Evolutionary conservation across 2,113 vertebrate species (phyloP).

Genomic region (Potamarius usumacintae): DNA sequence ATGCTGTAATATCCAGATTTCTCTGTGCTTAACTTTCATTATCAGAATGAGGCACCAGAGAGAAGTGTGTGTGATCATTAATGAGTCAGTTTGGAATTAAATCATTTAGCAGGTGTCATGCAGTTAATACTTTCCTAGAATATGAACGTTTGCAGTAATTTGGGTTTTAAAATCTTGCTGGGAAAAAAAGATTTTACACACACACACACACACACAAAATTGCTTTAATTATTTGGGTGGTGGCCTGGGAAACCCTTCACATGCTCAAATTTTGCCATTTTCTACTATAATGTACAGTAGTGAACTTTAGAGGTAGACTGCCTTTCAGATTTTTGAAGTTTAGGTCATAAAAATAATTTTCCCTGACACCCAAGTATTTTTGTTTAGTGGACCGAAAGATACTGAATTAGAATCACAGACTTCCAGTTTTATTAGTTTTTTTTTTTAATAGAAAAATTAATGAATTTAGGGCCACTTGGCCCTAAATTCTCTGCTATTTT

Average conservation of each 20-base stretch:
- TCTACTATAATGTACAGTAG: not conserved
- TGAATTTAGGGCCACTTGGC: too few relatives aligned
- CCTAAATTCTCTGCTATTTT: too few relatives aligned
- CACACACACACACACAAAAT: not conserved
- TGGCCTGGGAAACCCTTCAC: not conserved
- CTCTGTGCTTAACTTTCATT: constrained; percentile 61
- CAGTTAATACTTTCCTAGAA: constrained; percentile 44
- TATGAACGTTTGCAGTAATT: constrained; percentile 28
- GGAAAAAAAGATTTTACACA: not conserved
- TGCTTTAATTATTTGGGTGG: not conserved
- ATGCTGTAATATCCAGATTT: constrained; percentile 56
- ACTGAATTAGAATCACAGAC: too few relatives aligned
- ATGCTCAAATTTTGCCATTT: not conserved
- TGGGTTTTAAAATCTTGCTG: not conserved
- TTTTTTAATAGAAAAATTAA: too few relatives aligned
- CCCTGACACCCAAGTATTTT: too few relatives aligned
- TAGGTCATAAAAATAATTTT: too few relatives aligned
- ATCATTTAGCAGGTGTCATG: constrained; percentile 47
- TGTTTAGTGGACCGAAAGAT: too few relatives aligned
- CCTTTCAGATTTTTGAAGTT: too few relatives aligned
- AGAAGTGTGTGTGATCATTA: constrained; percentile 21
- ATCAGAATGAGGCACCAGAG: constrained; percentile 49
- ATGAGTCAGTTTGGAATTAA: constrained; percentile 43
- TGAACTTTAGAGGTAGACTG: too few relatives aligned
- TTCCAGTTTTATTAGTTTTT: too few relatives aligned